A percentile compares a stretch with the other conserved stretches of the same genome.
These are phyloP conservation scores for Megamerina dolium DNA, from an alignment of 2,888 invertebrate genomes.

Conservation along the genomic window DNA sequence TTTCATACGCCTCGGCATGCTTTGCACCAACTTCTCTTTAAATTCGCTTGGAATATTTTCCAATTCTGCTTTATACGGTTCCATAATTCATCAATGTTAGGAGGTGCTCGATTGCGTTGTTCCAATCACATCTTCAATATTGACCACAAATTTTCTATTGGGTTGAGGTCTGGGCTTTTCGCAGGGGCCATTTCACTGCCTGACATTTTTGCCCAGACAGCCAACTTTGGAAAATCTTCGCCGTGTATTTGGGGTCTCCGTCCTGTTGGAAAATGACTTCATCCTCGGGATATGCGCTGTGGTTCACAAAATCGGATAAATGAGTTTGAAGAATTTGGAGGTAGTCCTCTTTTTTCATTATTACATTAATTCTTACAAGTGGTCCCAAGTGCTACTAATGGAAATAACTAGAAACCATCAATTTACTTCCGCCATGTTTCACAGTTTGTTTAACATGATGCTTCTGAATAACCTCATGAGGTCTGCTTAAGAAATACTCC, in stretches of 20 bases:
- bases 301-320: constrained; percentile 12
- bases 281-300: constrained; percentile 4
- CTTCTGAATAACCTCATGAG: background rate
- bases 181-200: background rate
- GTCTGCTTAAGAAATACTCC: constrained; percentile 7
- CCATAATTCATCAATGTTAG: constrained; percentile 5
- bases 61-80: background rate
- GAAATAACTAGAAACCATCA: constrained; percentile 18
- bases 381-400: constrained; percentile 15
- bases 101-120: constrained; percentile 1
- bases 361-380: constrained; percentile 9
- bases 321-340: constrained; percentile 9
- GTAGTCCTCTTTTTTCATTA: constrained; percentile 14
- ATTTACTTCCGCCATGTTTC: constrained; percentile 12
- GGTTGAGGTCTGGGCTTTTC: background rate
- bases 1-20: constrained; percentile 8
- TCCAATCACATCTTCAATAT: constrained; percentile 1
- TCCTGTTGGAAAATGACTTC: constrained; percentile 7
- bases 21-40: constrained; percentile 9
- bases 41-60: constrained; percentile 5
- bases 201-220: constrained; percentile 3
- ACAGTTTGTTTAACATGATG: background rate
- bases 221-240: constrained; percentile 7
- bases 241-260: too few relatives aligned
- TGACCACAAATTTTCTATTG: constrained; percentile 2